Percentiles rank a stretch among this genome's conserved stretches.
Evolutionary conservation across 2,113 vertebrate species (phyloP).

Genomic region (Orcinus orca): DNA sequence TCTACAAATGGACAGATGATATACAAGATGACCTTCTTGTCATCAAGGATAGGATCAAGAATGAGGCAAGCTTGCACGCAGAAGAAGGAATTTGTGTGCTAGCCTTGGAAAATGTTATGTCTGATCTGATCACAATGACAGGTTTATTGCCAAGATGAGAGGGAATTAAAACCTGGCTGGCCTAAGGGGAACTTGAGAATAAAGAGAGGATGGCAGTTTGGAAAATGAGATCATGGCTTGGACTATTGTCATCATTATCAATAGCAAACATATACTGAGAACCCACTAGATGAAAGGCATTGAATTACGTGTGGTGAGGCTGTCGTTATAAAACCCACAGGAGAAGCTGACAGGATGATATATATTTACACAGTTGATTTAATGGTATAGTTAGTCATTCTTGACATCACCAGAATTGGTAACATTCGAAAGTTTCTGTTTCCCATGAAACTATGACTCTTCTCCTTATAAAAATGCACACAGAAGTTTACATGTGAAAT

Average conservation of each 20-base stretch:
- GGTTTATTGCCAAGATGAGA: slow-evolving; percentile 62
- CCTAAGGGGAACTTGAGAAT: slow-evolving; percentile 35
- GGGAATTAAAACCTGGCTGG: slow-evolving; percentile 58
- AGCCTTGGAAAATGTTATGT: slow-evolving; percentile 66
- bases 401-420: neutral
- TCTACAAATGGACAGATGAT: slow-evolving; percentile 58
- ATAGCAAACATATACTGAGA: slow-evolving; percentile 14
- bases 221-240: slow-evolving; percentile 56
- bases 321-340: slow-evolving; percentile 22
- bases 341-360: slow-evolving; percentile 18
- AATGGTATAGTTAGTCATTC: neutral
- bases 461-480: neutral
- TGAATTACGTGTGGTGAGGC: neutral
- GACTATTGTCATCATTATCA: slow-evolving; percentile 42
- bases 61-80: neutral
- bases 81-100: slow-evolving; percentile 16
- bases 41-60: neutral
- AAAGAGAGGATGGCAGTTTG: slow-evolving; percentile 7
- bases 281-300: neutral
- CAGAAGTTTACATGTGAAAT: neutral
- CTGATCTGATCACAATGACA: slow-evolving; percentile 61
- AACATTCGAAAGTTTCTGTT: slow-evolving; percentile 12
- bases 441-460: neutral
- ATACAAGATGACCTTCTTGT: slow-evolving; percentile 52
- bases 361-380: neutral